A percentile compares a stretch with the other conserved stretches of the same genome.
Conservation (phyloP, 2,797 vertebrate species). For the Pipistrellus pipistrellus region DNA sequence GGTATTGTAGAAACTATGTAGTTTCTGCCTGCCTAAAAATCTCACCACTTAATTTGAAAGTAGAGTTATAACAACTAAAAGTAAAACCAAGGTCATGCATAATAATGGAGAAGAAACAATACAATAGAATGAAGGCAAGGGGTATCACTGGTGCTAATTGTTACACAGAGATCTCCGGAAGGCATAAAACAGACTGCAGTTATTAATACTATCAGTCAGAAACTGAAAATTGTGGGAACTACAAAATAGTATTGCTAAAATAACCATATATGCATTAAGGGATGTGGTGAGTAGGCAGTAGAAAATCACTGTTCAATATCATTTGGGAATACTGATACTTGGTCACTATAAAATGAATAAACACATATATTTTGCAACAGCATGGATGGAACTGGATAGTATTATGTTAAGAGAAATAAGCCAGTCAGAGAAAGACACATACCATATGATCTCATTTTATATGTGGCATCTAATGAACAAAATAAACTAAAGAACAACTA, state of each 20-base stretch:
- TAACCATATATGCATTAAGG: neutral
- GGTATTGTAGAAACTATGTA: neutral
- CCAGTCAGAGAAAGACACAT: neutral
- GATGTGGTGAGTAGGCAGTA: neutral
- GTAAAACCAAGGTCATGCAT: neutral
- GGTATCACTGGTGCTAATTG: neutral
- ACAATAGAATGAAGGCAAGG: neutral
- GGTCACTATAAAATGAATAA: neutral
- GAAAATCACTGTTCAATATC: neutral
- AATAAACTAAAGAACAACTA: neutral
- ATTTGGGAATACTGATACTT: neutral
- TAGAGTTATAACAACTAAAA: neutral
- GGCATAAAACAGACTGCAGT: neutral
- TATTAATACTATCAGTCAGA: neutral
- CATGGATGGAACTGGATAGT: neutral
- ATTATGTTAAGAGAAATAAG: neutral
- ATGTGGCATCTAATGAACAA: neutral
- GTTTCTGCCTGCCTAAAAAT: neutral
- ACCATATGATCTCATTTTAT: neutral
- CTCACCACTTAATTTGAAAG: neutral
- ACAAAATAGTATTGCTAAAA: neutral
- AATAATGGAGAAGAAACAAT: neutral
- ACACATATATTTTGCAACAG: neutral
- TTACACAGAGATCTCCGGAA: neutral
- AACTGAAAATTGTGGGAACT: neutral